Evolutionary conservation across 2,113 vertebrate species (phyloP).

Genomic region (Atherinomorus stipes): DNA sequence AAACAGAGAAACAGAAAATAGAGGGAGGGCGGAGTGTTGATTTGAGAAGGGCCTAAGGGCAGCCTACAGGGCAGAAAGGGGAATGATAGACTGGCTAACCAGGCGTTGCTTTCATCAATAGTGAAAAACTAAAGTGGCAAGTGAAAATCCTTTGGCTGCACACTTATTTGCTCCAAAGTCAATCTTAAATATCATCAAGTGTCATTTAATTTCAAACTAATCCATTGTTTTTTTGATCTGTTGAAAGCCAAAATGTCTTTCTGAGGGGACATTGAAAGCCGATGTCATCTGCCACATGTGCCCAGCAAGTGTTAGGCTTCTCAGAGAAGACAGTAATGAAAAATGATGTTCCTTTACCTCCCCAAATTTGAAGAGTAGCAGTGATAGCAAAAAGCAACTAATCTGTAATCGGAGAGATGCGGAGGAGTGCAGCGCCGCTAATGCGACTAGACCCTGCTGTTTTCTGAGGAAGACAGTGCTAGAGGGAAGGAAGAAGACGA

Average conservation of each 20-base stretch:
- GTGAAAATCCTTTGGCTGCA: conserved; percentile 49
- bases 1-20: conserved; percentile 49
- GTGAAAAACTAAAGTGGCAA: conserved; percentile 58
- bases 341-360: conserved; percentile 71
- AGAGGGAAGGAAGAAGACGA: conserved; percentile 72
- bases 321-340: conserved; percentile 69
- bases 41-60: conserved; percentile 73
- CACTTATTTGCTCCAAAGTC: conserved; percentile 63
- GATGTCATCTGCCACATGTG: conserved; percentile 19
- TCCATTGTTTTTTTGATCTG: conserved; percentile 61
- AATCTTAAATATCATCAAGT: conserved; percentile 47
- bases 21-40: conserved; percentile 63
- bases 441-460: conserved; percentile 75
- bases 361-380: conserved; percentile 68
- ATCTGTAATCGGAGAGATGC: conserved; percentile 74
- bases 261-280: no score
- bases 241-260: conserved; percentile 19
- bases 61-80: conserved; percentile 70
- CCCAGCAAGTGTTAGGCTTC: conserved; percentile 58
- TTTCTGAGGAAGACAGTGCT: conserved; percentile 76
- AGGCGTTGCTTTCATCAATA: conserved; percentile 68
- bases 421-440: conserved; percentile 69
- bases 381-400: conserved; percentile 69
- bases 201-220: conserved; percentile 46
- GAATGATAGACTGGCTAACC: conserved; percentile 75